These are phyloP conservation scores for Melinaea marsaeus DNA, from an alignment of 2,888 invertebrate species.

Conservation along the genomic window DNA sequence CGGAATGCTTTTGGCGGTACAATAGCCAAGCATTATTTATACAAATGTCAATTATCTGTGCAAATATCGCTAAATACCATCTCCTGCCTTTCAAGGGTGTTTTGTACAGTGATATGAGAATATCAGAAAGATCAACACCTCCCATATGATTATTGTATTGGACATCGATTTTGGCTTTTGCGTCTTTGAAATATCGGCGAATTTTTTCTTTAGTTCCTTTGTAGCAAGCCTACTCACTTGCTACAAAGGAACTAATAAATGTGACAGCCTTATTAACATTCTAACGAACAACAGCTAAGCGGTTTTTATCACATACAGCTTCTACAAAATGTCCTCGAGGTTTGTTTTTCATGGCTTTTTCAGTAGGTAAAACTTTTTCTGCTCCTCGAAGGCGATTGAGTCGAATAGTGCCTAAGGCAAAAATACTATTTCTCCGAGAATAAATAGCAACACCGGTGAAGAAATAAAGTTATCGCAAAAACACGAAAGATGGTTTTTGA, in stretches of 20 bases:
- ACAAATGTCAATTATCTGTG: too few relatives aligned
- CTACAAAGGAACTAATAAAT: slow-evolving; percentile 27
- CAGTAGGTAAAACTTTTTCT: too few relatives aligned
- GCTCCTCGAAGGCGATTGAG: not conserved
- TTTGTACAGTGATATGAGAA: too few relatives aligned
- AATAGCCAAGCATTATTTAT: too few relatives aligned
- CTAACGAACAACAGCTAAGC: slow-evolving; percentile 27
- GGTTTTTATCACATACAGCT: slow-evolving; percentile 17
- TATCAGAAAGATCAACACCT: too few relatives aligned
- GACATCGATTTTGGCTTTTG: not conserved
- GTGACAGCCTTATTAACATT: slow-evolving; percentile 32
- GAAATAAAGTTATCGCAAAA: slow-evolving; percentile 2
- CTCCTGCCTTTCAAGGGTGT: too few relatives aligned
- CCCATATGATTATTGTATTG: too few relatives aligned
- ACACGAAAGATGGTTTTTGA: not conserved
- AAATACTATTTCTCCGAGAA: slow-evolving; percentile 8
- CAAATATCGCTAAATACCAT: too few relatives aligned
- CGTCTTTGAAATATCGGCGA: slow-evolving; percentile 17
- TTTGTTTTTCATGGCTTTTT: too few relatives aligned
- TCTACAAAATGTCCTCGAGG: too few relatives aligned
- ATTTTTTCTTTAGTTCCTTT: slow-evolving; percentile 20
- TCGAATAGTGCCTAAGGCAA: slow-evolving; percentile 13
- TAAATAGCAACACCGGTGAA: slow-evolving; percentile 7
- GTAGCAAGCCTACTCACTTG: slow-evolving; percentile 12
- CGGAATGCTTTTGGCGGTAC: too few relatives aligned